phyloP scores from a whole-genome alignment of 2,888 invertebrate genomes.

The Xanthorhoe designata region DNA sequence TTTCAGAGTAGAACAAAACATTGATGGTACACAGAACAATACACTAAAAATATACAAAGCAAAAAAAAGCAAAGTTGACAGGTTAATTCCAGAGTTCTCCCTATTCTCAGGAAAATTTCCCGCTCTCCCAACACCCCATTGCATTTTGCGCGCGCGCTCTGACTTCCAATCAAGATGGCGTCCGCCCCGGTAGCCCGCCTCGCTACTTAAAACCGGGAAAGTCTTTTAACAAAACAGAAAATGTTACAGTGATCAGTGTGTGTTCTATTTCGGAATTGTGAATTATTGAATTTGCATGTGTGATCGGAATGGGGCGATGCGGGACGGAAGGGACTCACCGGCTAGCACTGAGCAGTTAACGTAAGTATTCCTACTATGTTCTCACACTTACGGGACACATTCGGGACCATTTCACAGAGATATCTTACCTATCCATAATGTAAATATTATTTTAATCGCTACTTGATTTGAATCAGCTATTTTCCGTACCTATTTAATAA shows the following conservation, averaged over 20 bases:
- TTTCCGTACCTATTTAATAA: background rate
- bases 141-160: constrained; percentile 82
- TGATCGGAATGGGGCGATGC: constrained; percentile 75
- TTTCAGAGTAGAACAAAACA: too few species aligned
- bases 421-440: background rate
- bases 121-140: constrained; percentile 52
- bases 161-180: constrained; percentile 76
- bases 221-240: constrained; percentile 56
- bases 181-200: constrained; percentile 72
- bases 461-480: background rate
- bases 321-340: constrained; percentile 79
- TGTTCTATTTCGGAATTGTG: constrained; percentile 43
- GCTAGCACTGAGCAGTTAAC: constrained; percentile 83
- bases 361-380: constrained; percentile 58
- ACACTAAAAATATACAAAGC: background rate
- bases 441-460: background rate
- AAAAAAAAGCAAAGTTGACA: too few species aligned
- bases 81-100: constrained; percentile 3
- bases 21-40: background rate
- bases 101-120: constrained; percentile 31
- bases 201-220: constrained; percentile 64
- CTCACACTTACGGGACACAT: background rate
- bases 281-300: constrained; percentile 69
- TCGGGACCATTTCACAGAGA: background rate
- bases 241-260: constrained; percentile 73